Evolutionary conservation across 2,797 vertebrate species (phyloP), one percentile per base, ranked within the genome.

Genomic region (Rhadinocentrus ornatus): DNA sequence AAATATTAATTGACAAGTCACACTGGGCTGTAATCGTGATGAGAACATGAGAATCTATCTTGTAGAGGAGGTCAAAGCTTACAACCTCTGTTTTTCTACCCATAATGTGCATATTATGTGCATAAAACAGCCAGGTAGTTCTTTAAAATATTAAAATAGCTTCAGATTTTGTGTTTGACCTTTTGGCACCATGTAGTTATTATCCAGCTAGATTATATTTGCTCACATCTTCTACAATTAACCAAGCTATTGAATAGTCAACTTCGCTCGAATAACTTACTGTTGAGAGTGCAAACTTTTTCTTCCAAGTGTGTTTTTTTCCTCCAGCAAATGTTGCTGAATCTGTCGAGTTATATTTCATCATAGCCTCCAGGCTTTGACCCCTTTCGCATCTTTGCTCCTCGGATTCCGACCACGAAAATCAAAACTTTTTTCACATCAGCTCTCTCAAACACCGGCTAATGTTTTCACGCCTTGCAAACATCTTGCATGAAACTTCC

Each of bases 1-100:
- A 93, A 93, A 92, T 90, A 93, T 93, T 92, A 91, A 93, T 88
- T 80, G 77, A 78, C 75, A 66, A 84, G 80, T 87, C 81, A 84
- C 75, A 73, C 70, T 60, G 62, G 69, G 57, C 71, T 58, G 62
- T 48, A 67, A 59, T 61, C 71, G 31, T 52, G 48, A 80, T 62
- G 46, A 72, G 35, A 66, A 75, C 73, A 69, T 1, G 56, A 27
- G 50, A 44, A 3, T 16, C 68, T 46, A 35, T 77, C 13, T 32
- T 1, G 29, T 35, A 54, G 63, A 62, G 10, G 32, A 68, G 77
- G 56, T 71, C 70, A 52, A 16, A 39, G 4, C 41, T 18, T 18
- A 5, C 15, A 75, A 32, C 58, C 62, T 57, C 20, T 10, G 27
- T 70, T 35, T 62, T 62, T 70, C 44, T 37, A 10, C 6, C 4